These are phyloP conservation scores for Tylochromis polylepis DNA, from an alignment of 2,113 vertebrate species.

Conservation along the genomic window DNA sequence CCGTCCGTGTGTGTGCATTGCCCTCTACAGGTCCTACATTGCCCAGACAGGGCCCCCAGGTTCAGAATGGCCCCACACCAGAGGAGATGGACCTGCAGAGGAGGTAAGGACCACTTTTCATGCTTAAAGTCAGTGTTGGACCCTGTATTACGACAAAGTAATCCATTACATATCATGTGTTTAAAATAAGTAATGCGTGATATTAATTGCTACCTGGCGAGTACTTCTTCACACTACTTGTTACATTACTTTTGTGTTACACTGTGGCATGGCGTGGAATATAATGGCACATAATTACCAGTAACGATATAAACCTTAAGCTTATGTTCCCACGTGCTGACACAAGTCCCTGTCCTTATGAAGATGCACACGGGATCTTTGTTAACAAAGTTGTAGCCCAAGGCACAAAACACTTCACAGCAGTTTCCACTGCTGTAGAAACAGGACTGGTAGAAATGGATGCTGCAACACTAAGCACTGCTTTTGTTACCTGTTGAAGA, in stretches of 20 bases:
- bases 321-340: not conserved
- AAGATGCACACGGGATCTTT: not conserved
- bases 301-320: not conserved
- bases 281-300: not conserved
- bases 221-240: not conserved
- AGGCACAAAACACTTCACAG: no score
- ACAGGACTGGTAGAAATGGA: not conserved
- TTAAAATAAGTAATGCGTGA: not conserved
- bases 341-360: not conserved
- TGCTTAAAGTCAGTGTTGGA: not conserved
- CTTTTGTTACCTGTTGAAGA: not conserved
- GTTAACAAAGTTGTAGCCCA: not conserved
- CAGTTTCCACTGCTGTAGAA: not conserved
- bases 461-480: not conserved
- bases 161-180: not conserved
- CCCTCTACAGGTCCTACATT: conserved; percentile 82
- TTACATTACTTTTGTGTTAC: not conserved
- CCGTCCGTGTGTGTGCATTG: conserved; percentile 18
- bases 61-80: conserved; percentile 92
- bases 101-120: conserved; percentile 72
- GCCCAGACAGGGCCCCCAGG: conserved; percentile 88
- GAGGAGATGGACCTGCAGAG: conserved; percentile 94
- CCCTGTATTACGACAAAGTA: not conserved
- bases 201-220: not conserved
- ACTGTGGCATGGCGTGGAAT: not conserved